Evolutionary conservation across 2,888 invertebrate genomes (phyloP), one percentile per base, ranked within the genome.

Genomic region (Bugula neritina): DNA sequence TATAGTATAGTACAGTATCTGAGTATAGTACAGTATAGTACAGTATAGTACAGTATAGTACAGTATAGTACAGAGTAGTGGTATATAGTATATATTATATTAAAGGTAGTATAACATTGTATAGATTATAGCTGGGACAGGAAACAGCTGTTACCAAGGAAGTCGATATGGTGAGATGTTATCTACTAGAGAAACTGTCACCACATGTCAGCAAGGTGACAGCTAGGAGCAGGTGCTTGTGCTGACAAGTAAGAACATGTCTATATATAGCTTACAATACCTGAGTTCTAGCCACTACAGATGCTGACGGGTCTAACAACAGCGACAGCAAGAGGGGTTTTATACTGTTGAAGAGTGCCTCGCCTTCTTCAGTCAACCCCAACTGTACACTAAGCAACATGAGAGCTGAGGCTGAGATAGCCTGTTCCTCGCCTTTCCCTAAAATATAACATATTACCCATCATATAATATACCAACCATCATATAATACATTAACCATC

Each of bases 361-460:
- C 92, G 27, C 89, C 87, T 23, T 83, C 83, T 69, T 88, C 88
- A 63, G 29, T 63, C 10, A 77, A 75, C 43, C 91, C 91, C 74
- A 95, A 87, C 85, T 96, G 96, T 3, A 95, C 86, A 74, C 93
- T 91, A 0, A 96, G 83, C 29, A 95, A 83, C 0, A 92, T 90
- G 0, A 91, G 90, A 63, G 95, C 84, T 71, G 89, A 89, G 0
- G 94, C 93, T 0, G 94, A 94, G 23, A 90, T 89, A 0, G 88
- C 88, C 80, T 90, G 90, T 84, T 97, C 97, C 0, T 89, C 89
- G 1, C 90, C 90, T 57, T 90, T 89, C 0, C 95, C 94, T 54
- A 43, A 43, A 43, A n/a, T n/a, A n/a, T n/a, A n/a, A n/a, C n/a
- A n/a, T n/a, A n/a, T n/a, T n/a, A n/a, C n/a, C n/a, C n/a, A n/a